phyloP scores from a whole-genome alignment of 2,113 vertebrate genomes.

The Hyla sarda region DNA sequence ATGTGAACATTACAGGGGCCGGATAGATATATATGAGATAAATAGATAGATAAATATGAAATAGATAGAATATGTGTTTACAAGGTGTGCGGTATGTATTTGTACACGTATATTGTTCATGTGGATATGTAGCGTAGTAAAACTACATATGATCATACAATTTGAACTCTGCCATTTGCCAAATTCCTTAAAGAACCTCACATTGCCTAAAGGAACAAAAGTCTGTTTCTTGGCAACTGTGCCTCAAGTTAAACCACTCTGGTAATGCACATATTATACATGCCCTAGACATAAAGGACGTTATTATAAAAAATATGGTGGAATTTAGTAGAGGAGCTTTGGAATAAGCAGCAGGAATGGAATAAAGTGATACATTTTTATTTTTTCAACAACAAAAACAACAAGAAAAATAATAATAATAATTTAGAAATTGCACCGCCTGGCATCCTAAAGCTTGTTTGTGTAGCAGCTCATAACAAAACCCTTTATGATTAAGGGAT shows the following conservation, averaged over 20 bases:
- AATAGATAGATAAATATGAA: no score
- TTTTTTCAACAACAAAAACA: no score
- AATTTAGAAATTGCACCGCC: not conserved
- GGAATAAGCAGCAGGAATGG: not conserved
- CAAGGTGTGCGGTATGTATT: not conserved
- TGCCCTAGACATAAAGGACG: not conserved
- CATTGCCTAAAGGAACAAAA: slow-evolving; percentile 12
- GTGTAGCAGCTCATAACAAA: not conserved
- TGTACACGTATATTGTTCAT: not conserved
- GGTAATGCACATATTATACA: not conserved
- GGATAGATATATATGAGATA: not conserved
- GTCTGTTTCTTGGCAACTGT: slow-evolving; percentile 45
- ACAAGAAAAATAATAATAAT: not conserved
- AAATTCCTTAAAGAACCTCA: slow-evolving; percentile 14
- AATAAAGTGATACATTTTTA: not conserved
- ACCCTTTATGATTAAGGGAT: slow-evolving; percentile 14
- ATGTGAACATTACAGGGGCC: not conserved
- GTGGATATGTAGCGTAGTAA: not conserved
- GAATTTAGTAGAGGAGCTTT: not conserved
- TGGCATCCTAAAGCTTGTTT: slow-evolving; percentile 19
- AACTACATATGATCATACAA: not conserved
- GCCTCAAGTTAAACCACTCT: not conserved
- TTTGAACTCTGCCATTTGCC: not conserved
- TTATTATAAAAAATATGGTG: not conserved
- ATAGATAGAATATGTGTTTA: not conserved